Evolutionary conservation across 2,113 vertebrate genomes (phyloP), one percentile per base, ranked within the genome.

Genomic region (Caloenas nicobarica): DNA sequence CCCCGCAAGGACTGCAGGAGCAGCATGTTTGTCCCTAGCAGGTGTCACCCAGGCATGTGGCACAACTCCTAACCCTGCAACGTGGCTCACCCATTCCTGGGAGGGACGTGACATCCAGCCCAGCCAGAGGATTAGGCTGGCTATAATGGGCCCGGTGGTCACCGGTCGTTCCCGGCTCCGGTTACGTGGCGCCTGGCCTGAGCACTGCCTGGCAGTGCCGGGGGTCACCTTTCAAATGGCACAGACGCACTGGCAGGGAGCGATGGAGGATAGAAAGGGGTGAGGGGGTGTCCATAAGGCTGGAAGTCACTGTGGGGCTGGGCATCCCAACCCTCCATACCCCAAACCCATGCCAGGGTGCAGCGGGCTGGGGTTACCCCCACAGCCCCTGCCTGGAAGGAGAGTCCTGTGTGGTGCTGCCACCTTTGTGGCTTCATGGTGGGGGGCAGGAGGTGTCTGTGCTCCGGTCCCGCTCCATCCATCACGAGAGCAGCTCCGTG

Each of bases 371-470:
- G 2, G 28, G 3, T 70, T n/a, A 36, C 5, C 23, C 54, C 44
- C 24, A 4, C 0, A 1, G 3, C 12, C 23, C 9, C 38, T 13
- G 16, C 19, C 16, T 1, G 0, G 22, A 6, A 1, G 18, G 11
- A 13, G 5, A 15, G 4, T 53, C 34, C 11, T 4, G 1, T 7
- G 4, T 0, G 6, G 9, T 1, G 1, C 19, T 25, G 22, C 44
- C 6, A 5, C 81, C 48, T 73, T 66, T 3, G 0, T 12, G n/a
- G 7, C 28, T 54, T 62, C 3, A 0, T 17, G 11, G 40, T 0
- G 3, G 38, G 48, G 12, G 29, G 28, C 26, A 21, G 34, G 57
- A 50, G 15, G 15, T 3, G 48, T 56, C 62, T 56, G 1, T 10
- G 21, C 46, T 74, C 33, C 5, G 5, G 3, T 88, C 33, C 44